Base-by-base conservation (phyloP, 2,888 invertebrate species). In the Drosophila birchii region DNA sequence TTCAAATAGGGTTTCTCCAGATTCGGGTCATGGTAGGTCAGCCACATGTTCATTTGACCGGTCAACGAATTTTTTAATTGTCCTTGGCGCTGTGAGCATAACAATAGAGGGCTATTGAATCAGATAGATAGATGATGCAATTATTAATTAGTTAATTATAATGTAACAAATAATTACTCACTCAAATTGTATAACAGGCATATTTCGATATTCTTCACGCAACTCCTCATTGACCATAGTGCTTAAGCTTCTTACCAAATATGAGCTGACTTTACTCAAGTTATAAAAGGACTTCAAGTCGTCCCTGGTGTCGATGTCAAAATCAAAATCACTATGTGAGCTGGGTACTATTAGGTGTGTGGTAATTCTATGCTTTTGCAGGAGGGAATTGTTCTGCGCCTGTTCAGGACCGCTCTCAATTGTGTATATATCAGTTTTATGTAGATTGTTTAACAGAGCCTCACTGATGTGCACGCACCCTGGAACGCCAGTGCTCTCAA, bases 401-500 rank as follows among this genome's bases (percentile, higher is more conserved):
- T 95, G 95, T 43, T 95, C 95, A 3, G 95, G 95, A 78, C 64
- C 64, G 3, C 29, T 5, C n/a, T 14, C 12, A 29, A 66, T 32
- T 0, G 4, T 14, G n/a, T 29, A 66, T 0, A n/a, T 3, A 12
- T 5, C 59, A 96, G 8, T 44, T 29, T 3, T 8, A 8, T 5
- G 5, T 26, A 94, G 69, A 96, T 93, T 0, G 5, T 16, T n/a
- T n/a, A 75, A 9, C 5, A 97, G 97, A 91, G 95, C 95, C 80
- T 95, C 94, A 1, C 97, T 97, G 12, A 98, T 94, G 91, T 98
- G 98, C 0, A 98, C 96, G 91, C 96, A 95, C 95, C 98, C 98
- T 0, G 98, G 95, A 81, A 95, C 93, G 3, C 99, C 99, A 0
- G 97, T 96, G 43, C 97, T 96, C 91, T 99, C 99, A 96, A 99